Evolutionary conservation across 2,888 invertebrate genomes (phyloP), one percentile per base, ranked within the genome.

Genomic region (Endotricha flammealis): DNA sequence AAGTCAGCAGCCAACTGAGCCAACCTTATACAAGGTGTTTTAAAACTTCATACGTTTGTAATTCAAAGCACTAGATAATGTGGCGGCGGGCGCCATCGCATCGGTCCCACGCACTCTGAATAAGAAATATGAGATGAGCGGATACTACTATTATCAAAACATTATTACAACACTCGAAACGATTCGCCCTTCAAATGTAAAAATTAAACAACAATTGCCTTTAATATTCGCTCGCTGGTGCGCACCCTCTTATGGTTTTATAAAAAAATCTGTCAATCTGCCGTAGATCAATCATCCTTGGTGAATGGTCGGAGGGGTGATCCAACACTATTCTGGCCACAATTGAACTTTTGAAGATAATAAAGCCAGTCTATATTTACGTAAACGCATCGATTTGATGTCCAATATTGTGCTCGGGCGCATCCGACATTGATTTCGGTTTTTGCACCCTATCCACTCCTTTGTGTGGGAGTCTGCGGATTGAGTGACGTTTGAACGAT

Each of bases 151-250:
- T 86, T 85, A 86, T 83, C 83, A 85, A 83, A 86, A 86, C 85
- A 83, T 85, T 85, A 86, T 85, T 86, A 86, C 85, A 83, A 83
- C 85, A 86, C 86, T 86, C 81, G 61, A 80, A 76, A 67, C 66
- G 69, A 74, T 67, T 69, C 76, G 67, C 82, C 85, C 85, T 72
- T 71, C 74, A 50, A 75, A 75, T 73, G 73, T 83, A 81, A 85
- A 85, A 86, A 85, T 86, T 85, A 83, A 83, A 85, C 83, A 85
- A 86, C 86, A 86, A 86, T 86, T 85, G 86, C 83, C 85, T 85
- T 83, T 85, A 85, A 85, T 85, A 85, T 77, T 81, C 79, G 74
- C 74, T 77, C 59, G 68, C 72, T 65, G 71, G 74, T 75, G 64
- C 69, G 64, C 59, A 74, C 74, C 78, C 73, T 69, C 63, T 64